Evolutionary conservation across 2,888 invertebrate species (phyloP).

Genomic region (Scrobipalpa atriplicella): DNA sequence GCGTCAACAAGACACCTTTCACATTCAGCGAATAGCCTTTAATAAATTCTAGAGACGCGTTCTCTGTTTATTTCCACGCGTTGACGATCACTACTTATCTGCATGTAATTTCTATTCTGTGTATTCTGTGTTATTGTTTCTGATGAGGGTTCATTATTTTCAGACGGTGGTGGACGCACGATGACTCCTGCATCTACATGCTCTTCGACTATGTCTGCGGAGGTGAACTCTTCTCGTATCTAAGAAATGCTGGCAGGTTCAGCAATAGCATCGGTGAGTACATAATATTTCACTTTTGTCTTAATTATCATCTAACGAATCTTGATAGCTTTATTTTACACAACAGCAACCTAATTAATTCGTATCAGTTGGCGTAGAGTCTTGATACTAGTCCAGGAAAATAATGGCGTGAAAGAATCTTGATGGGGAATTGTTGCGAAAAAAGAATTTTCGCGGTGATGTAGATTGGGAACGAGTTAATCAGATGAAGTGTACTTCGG

Average conservation of each 20-base stretch:
- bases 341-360: slow-evolving; percentile 22
- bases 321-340: slow-evolving; percentile 13
- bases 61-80: background rate
- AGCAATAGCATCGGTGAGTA: slow-evolving; percentile 88
- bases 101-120: background rate
- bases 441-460: slow-evolving; percentile 1
- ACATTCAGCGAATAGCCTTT: background rate
- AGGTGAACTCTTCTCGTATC: slow-evolving; percentile 97
- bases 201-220: slow-evolving; percentile 98
- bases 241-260: slow-evolving; percentile 96
- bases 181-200: slow-evolving; percentile 97
- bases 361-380: slow-evolving; percentile 4
- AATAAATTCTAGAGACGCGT: background rate
- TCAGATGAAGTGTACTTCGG: slow-evolving; percentile 8
- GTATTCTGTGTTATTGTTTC: background rate
- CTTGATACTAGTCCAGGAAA: slow-evolving; percentile 17
- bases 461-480: slow-evolving; percentile 3
- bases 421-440: background rate
- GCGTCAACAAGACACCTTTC: slow-evolving; percentile 14
- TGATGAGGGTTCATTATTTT: slow-evolving; percentile 37
- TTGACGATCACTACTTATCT: background rate
- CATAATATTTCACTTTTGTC: slow-evolving; percentile 7
- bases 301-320: background rate
- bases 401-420: background rate
- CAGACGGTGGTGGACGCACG: slow-evolving; percentile 96